phyloP scores from a whole-genome alignment of 2,888 invertebrate genomes.

The Drosophila fulvimacula region DNA sequence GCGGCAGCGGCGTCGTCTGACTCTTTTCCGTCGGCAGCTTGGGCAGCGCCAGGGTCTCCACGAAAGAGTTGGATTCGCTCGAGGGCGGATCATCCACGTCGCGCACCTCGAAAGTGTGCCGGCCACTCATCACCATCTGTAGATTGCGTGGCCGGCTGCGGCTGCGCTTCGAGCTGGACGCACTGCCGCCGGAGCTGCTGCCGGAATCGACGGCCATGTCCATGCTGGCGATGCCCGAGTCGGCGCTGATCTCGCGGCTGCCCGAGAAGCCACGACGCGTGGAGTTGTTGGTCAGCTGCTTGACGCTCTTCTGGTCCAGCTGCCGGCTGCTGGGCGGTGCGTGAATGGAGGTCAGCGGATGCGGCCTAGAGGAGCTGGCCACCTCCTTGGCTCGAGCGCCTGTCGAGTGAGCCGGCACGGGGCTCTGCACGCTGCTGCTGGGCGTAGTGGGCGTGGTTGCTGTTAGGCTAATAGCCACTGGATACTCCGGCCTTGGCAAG shows the following conservation, averaged over 20 bases:
- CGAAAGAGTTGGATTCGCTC: conserved; percentile 82
- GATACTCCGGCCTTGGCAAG: conserved; percentile 90
- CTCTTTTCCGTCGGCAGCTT: conserved; percentile 83
- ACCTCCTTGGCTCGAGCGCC: conserved; percentile 72
- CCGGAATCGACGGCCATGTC: conserved; percentile 81
- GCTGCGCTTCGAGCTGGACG: conserved; percentile 81
- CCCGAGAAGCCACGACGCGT: conserved; percentile 86
- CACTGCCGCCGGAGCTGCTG: conserved; percentile 59
- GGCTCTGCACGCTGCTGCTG: conserved; percentile 68
- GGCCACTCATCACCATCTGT: conserved; percentile 90
- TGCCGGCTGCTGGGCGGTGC: conserved; percentile 84
- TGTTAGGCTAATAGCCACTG: conserved; percentile 85
- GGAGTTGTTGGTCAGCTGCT: conserved; percentile 90
- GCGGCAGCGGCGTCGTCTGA: conserved; percentile 81
- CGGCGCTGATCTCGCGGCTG: conserved; percentile 84
- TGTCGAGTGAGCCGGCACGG: conserved; percentile 59
- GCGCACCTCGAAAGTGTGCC: conserved; percentile 91
- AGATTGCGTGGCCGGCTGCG: conserved; percentile 88
- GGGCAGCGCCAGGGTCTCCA: conserved; percentile 84
- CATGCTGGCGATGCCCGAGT: conserved; percentile 85
- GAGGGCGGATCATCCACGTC: conserved; percentile 86
- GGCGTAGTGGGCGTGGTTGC: conserved; percentile 80
- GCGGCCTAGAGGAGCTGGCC: conserved; percentile 42
- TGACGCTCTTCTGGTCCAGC: conserved; percentile 89
- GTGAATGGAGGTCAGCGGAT: conserved; percentile 69